These are phyloP conservation scores for Endomychus coccineus DNA, from an alignment of 2,888 invertebrate genomes.

Conservation along the genomic window DNA sequence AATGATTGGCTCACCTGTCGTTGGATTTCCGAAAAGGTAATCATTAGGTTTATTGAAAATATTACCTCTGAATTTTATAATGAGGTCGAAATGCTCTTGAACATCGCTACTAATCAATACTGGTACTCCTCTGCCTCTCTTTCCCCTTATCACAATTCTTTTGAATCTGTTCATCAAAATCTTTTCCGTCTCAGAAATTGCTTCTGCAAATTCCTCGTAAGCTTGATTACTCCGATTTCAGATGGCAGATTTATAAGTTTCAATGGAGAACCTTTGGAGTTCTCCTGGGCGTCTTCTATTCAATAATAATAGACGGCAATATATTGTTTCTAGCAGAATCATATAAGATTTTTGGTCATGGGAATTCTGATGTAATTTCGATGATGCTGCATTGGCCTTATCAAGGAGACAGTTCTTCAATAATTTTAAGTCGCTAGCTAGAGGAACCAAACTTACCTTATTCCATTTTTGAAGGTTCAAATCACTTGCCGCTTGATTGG, in stretches of 20 bases:
- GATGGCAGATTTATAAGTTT: slow-evolving; percentile 1
- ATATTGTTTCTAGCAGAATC: slow-evolving; percentile 17
- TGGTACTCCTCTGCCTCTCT: slow-evolving; percentile 24
- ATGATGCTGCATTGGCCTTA: slow-evolving; percentile 6
- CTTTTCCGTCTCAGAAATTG: too few species aligned
- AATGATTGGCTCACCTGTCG: slow-evolving; percentile 10
- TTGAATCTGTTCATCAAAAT: slow-evolving; percentile 21
- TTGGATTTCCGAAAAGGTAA: slow-evolving; percentile 16
- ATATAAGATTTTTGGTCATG: slow-evolving; percentile 12
- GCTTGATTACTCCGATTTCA: slow-evolving; percentile 1
- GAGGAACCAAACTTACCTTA: slow-evolving; percentile 19
- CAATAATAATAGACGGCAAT: slow-evolving; percentile 22
- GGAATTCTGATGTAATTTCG: slow-evolving; percentile 11
- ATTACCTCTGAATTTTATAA: slow-evolving; percentile 11
- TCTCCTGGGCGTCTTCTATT: slow-evolving; percentile 23
- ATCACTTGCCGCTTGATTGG: slow-evolving; percentile 10
- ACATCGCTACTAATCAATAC: slow-evolving; percentile 23
- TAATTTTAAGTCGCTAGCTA: slow-evolving; percentile 23
- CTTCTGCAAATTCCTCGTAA: too few species aligned
- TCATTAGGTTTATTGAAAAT: slow-evolving; percentile 5
- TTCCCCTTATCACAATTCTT: slow-evolving; percentile 25
- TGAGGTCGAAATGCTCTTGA: slow-evolving; percentile 21
- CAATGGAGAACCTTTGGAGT: slow-evolving; percentile 10
- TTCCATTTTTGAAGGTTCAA: slow-evolving; percentile 18
- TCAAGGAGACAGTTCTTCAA: slow-evolving; percentile 17